Base-by-base conservation (phyloP, 2,797 vertebrate genomes). In the Avahi laniger region DNA sequence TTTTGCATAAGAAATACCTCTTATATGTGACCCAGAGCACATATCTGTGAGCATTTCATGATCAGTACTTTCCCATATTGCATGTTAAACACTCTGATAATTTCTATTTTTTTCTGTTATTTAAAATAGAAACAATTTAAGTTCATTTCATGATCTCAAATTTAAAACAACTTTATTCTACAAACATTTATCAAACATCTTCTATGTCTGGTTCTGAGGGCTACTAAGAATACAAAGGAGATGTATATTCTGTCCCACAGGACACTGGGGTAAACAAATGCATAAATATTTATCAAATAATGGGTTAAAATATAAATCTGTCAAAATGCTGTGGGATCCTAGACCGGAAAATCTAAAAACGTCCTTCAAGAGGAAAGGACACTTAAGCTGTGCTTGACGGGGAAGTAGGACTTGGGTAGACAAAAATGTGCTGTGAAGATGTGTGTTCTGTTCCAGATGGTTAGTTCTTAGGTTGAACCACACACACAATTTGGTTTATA, bases 91-190 rank as follows among this genome's bases (percentile, higher is more conserved):
- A 22, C 50, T 52, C 7, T 54, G 52, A 54, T 13, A 75, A 22
- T 30, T 33, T 41, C 43, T 26, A 11, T 59, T 81, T 80, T 79
- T 57, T 26, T 52, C 15, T 70, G 48, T 35, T n/a, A 33, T 76
- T 79, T 85, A n/a, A 93, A 50, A 57, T 65, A 89, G 52, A 81
- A 93, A 76, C 38, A 91, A 72, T 14, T 7, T 30, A 93, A 91
- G 24, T 82, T 89, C 48, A 89, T 65, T 65, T 89, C 6, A 70
- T 20, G 48, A 85, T 86, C 26, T 50, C 70, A 86, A 67, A 59
- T 46, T 86, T 89, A 67, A 84, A 91, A 46, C 4, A 57, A 54
- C 41, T 75, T 46, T 86, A 52, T 38, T 88, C 38, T 75, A 82
- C 26, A 78, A 96, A 91, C 17, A 73, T 52, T 92, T 86, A 82